Base-by-base conservation (phyloP, 1,140 invertebrate genomes). In the Nephila pilipes region DNA sequence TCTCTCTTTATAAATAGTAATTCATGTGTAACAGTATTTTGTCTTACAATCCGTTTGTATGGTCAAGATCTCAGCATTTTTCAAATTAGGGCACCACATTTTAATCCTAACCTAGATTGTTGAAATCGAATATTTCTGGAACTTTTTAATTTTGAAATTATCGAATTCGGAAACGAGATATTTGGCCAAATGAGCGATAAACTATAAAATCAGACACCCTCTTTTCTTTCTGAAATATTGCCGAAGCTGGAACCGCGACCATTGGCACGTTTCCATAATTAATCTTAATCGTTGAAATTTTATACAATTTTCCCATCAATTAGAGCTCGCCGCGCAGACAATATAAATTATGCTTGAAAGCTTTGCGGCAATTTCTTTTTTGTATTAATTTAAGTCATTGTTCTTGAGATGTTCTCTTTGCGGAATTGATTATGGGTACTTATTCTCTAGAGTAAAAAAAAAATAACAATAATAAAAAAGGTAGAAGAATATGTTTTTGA, bases 271-370 rank as follows among this genome's bases (percentile, higher is more conserved):
- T 81, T 75, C 38, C 22, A 63, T 85, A 92, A 92, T 92, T 92
- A 92, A 92, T 92, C 90, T 92, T 92, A 92, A 92, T 92, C 90
- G 90, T 92, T 92, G 81, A 92, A 92, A 92, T 92, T 92, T 92
- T 92, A 92, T 85, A 85, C 90, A 85, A 92, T 92, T 92, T 92
- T 69, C 90, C 80, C 90, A 92, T 92, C 90, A 92, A 92, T 92
- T 92, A 92, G 90, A 25, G 69, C 63, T 85, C 60, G 36, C 81
- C 81, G 90, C 90, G 90, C 81, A 92, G 90, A 92, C 90, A 92
- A 60, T 63, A 85, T 92, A 85, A 85, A 92, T 85, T 92, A 85
- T 65, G 90, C 75, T 55, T 81, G 89, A 90, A 90, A 90, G 89
- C 89, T 60, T 90, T 80, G 55, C 25, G 75, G 87, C 38, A 32